Conservation (phyloP, 2,888 invertebrate species). For the Macrosoma leucophasiata region DNA sequence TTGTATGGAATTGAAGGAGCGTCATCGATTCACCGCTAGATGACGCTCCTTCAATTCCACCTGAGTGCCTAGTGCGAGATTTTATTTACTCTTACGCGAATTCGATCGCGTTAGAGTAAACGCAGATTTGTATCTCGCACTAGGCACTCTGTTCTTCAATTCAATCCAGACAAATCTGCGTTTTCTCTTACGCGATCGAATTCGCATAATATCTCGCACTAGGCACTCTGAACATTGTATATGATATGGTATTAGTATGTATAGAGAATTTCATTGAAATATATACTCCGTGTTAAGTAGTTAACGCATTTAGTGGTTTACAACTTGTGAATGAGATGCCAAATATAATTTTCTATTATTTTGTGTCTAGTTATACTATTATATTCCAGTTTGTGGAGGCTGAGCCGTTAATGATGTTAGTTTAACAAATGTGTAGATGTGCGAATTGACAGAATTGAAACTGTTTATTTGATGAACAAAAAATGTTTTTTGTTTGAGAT, state of each 20-base stretch:
- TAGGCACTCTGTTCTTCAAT: background rate
- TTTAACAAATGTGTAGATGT: slow-evolving; percentile 10
- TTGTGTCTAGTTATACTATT: slow-evolving; percentile 37
- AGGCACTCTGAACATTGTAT: slow-evolving; percentile 23
- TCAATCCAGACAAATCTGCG: background rate
- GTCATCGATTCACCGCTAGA: too few relatives aligned
- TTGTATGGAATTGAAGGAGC: too few relatives aligned
- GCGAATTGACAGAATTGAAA: too few relatives aligned
- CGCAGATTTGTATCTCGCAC: slow-evolving; percentile 41
- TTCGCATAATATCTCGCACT: too few relatives aligned
- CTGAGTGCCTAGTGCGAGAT: too few relatives aligned
- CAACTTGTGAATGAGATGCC: slow-evolving; percentile 64
- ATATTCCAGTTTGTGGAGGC: slow-evolving; percentile 45
- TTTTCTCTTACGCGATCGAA: too few relatives aligned
- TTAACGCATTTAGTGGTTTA: slow-evolving; percentile 45
- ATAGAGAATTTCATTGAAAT: slow-evolving; percentile 27
- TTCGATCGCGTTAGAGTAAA: too few relatives aligned
- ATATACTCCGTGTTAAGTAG: slow-evolving; percentile 41
- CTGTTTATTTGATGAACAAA: too few relatives aligned
- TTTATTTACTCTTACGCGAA: too few relatives aligned
- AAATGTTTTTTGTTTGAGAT: too few relatives aligned
- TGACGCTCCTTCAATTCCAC: too few relatives aligned
- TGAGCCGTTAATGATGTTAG: slow-evolving; percentile 31
- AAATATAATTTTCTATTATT: slow-evolving; percentile 51
- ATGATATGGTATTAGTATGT: slow-evolving; percentile 45